Percentiles rank a stretch among this genome's conserved stretches.
Evolutionary conservation across 1,140 invertebrate species (phyloP).

Genomic region (Patella vulgata): DNA sequence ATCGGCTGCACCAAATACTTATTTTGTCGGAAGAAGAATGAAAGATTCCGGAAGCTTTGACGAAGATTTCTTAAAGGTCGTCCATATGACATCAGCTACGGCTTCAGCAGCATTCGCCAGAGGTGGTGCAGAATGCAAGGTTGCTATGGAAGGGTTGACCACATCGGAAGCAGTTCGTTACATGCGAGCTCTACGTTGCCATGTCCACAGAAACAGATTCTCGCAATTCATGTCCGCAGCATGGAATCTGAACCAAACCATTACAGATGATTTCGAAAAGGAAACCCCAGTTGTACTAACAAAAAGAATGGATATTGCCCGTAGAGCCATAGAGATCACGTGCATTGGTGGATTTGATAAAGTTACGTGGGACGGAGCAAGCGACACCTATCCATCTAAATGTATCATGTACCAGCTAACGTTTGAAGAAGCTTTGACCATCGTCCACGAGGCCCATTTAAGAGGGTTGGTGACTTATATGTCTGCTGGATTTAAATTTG

Average conservation of each 20-base stretch:
- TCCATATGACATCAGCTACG: conserved; percentile 41
- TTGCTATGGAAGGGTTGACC: conserved; percentile 44
- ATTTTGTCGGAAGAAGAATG: conserved; percentile 42
- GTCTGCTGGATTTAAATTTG: conserved; percentile 48
- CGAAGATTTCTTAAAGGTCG: conserved; percentile 40
- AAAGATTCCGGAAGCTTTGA: conserved; percentile 46
- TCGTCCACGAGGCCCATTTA: conserved; percentile 45
- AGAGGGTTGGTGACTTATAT: conserved; percentile 46
- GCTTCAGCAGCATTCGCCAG: conserved; percentile 44
- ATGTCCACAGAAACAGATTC: conserved; percentile 32
- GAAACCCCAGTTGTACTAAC: conserved; percentile 12
- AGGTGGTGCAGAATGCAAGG: conserved; percentile 44
- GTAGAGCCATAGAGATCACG: conserved; percentile 42
- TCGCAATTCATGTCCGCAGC: conserved; percentile 45
- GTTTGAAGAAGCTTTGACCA: conserved; percentile 42
- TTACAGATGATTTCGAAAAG: conserved; percentile 37
- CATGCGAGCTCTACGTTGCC: conserved; percentile 38
- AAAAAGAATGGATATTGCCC: conserved; percentile 40
- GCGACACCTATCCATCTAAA: conserved; percentile 44
- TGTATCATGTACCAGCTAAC: conserved; percentile 51
- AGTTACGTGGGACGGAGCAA: conserved; percentile 44
- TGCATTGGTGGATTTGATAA: conserved; percentile 45
- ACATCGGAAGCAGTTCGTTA: conserved; percentile 43
- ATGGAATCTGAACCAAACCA: conserved; percentile 47
- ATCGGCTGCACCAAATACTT: conserved; percentile 40